Evolutionary conservation across 2,888 invertebrate species (phyloP).

Genomic region (Synanthedon formicaeformis): DNA sequence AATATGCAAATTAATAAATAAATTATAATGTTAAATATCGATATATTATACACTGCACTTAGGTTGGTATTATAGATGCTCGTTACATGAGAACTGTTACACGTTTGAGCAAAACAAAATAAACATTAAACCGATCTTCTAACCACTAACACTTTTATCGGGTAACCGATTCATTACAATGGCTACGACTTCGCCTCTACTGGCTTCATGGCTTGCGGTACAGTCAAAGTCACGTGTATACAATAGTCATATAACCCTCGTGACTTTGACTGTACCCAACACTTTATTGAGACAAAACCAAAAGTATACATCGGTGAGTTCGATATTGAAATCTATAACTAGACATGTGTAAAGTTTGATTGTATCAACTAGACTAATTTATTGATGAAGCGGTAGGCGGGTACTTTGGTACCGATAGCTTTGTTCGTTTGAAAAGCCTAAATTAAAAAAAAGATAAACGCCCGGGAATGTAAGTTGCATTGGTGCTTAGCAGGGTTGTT

Average conservation of each 20-base stretch:
- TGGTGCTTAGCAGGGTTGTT: too few species aligned
- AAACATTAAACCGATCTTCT: conserved; percentile 56
- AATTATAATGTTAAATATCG: conserved; percentile 64
- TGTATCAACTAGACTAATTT: too few species aligned
- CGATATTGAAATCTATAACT: too few species aligned
- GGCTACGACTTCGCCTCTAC: too few species aligned
- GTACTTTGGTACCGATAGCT: conserved; percentile 24
- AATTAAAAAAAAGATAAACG: conserved; percentile 15
- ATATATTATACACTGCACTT: conserved; percentile 60
- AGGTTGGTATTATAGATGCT: conserved; percentile 54
- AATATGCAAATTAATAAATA: conserved; percentile 66
- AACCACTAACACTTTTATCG: conserved; percentile 5
- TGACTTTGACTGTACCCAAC: too few species aligned
- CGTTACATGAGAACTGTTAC: conserved; percentile 34
- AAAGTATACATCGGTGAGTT: too few species aligned
- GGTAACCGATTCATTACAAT: too few species aligned
- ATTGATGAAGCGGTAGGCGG: conserved; percentile 8
- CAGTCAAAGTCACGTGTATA: too few species aligned
- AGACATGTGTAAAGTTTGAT: too few species aligned
- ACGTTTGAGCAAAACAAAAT: conserved; percentile 65
- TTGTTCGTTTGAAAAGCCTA: neutral
- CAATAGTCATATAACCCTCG: too few species aligned
- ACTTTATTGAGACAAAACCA: too few species aligned
- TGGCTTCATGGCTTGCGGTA: too few species aligned
- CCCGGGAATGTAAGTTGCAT: conserved; percentile 47